Conservation (phyloP, 2,797 vertebrate genomes). For the Glossophaga mutica region DNA sequence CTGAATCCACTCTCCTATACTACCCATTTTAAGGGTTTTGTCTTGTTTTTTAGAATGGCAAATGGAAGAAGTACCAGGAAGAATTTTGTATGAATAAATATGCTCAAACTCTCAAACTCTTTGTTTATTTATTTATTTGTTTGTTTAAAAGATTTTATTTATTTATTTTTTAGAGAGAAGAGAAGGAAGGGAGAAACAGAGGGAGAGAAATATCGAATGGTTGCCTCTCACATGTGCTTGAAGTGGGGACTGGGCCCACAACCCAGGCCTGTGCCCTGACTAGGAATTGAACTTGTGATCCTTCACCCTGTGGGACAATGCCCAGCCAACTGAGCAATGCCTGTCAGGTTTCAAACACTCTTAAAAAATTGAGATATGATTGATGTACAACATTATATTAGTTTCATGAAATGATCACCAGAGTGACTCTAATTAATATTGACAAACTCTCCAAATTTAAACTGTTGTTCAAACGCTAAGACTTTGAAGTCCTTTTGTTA, state of each 20-base stretch:
- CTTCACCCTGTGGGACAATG: background rate
- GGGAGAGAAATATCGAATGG: background rate
- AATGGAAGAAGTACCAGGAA: background rate
- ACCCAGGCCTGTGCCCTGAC: background rate
- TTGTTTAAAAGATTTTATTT: background rate
- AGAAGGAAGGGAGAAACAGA: background rate
- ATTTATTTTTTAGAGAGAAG: background rate
- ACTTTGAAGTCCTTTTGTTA: background rate
- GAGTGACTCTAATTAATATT: background rate
- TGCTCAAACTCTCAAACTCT: background rate
- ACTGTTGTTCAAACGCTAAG: background rate
- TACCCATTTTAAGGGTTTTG: background rate
- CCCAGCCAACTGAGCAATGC: background rate
- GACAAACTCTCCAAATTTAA: background rate
- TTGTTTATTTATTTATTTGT: too few relatives aligned
- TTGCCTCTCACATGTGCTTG: background rate
- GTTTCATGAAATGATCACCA: background rate
- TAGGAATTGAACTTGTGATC: background rate
- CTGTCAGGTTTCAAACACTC: background rate
- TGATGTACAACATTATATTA: background rate
- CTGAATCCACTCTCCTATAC: background rate
- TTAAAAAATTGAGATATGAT: background rate
- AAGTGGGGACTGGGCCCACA: background rate
- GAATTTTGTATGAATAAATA: constrained; percentile 13
- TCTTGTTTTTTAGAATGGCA: background rate